These are phyloP conservation scores for Drosophila peninsularis DNA, from an alignment of 2,888 invertebrate species.

Conservation along the genomic window DNA sequence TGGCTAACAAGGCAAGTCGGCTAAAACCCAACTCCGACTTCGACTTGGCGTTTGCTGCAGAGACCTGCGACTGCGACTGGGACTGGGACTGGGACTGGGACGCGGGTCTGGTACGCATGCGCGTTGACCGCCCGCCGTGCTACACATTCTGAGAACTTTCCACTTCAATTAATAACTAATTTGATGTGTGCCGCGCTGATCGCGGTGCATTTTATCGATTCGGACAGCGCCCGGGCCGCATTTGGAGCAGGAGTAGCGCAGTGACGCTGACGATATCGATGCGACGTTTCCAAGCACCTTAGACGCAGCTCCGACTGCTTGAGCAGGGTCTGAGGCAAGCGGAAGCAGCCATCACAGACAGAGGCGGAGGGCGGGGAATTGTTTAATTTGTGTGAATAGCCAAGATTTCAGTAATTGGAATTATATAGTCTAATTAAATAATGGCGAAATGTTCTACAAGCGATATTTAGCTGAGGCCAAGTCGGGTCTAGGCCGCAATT, in stretches of 20 bases:
- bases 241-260: constrained; percentile 53
- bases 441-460: neutral
- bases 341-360: constrained; percentile 28
- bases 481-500: constrained; percentile 1
- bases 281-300: constrained; percentile 70
- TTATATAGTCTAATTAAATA: constrained; percentile 7
- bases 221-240: constrained; percentile 69
- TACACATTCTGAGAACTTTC: constrained; percentile 80
- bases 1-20: constrained; percentile 64
- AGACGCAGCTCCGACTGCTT: constrained; percentile 65
- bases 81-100: constrained; percentile 1
- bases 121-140: constrained; percentile 78
- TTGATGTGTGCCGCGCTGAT: constrained; percentile 79
- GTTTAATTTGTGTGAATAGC: constrained; percentile 24
- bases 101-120: constrained; percentile 60
- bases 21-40: constrained; percentile 2
- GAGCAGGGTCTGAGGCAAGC: constrained; percentile 61
- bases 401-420: neutral
- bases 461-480: neutral
- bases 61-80: neutral
- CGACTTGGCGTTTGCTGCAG: neutral
- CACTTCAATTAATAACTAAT: constrained; percentile 80
- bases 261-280: constrained; percentile 45
- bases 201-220: constrained; percentile 77
- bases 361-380: neutral